These are phyloP conservation scores for Rotaria socialis DNA, from an alignment of 2,888 invertebrate genomes.

Conservation along the genomic window DNA sequence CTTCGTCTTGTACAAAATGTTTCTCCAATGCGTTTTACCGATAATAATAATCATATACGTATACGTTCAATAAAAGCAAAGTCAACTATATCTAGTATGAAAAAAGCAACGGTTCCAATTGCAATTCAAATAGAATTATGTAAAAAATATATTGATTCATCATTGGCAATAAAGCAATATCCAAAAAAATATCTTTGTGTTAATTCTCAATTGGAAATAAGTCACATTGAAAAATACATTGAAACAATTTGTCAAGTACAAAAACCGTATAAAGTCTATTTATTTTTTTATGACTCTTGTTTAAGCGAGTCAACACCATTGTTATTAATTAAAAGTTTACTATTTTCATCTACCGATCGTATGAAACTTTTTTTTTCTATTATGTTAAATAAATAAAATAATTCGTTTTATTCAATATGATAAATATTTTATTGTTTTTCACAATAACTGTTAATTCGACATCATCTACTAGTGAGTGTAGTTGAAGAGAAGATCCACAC, in stretches of 20 bases:
- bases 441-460: no score
- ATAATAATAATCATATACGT: not conserved
- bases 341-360: not conserved
- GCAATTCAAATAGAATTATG: not conserved
- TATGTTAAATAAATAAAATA: not conserved
- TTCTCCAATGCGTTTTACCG: not conserved
- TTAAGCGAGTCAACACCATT: not conserved
- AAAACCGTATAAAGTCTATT: not conserved
- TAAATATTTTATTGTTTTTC: no score
- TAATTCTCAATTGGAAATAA: not conserved
- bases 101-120: not conserved
- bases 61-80: not conserved
- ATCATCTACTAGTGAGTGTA: no score
- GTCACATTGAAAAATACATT: not conserved
- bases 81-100: not conserved
- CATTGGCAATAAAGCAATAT: not conserved
- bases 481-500: no score
- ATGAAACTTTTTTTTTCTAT: not conserved
- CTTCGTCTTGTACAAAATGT: not conserved
- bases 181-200: not conserved
- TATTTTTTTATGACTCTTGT: not conserved
- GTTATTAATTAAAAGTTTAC: not conserved
- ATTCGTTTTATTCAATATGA: not conserved
- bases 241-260: not conserved
- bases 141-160: conserved; percentile 2